Percentiles rank a stretch among this genome's conserved stretches.
These are phyloP conservation scores for Drosophila tristis DNA, from an alignment of 1,140 invertebrate species.

Conservation along the genomic window DNA sequence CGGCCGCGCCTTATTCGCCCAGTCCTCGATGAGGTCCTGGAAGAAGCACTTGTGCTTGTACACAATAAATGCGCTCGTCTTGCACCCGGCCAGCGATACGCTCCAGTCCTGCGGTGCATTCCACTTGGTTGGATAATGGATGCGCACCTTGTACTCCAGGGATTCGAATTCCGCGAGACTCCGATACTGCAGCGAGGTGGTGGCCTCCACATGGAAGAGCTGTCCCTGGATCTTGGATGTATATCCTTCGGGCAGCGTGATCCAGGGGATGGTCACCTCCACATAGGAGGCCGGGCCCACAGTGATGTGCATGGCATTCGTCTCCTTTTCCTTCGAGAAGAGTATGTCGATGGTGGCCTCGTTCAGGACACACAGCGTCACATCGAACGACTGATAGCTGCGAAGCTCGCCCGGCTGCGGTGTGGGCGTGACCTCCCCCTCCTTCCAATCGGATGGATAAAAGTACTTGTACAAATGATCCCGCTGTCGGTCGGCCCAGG, in stretches of 20 bases:
- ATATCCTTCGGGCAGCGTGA: constrained; percentile 93
- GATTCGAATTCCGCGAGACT: constrained; percentile 97
- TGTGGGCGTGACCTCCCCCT: constrained; percentile 90
- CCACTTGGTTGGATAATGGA: constrained; percentile 95
- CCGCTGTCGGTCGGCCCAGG: constrained; percentile 98
- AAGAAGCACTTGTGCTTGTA: constrained; percentile 98
- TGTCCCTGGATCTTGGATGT: constrained; percentile 96
- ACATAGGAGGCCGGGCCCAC: constrained; percentile 96
- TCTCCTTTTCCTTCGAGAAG: constrained; percentile 98
- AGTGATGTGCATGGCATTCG: constrained; percentile 97
- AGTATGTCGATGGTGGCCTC: constrained; percentile 97
- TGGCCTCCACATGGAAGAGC: constrained; percentile 95
- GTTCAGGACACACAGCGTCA: constrained; percentile 94
- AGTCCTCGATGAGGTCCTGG: constrained; percentile 97
- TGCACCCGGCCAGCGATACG: constrained; percentile 95
- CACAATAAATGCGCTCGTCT: constrained; percentile 95
- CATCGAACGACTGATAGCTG: constrained; percentile 95
- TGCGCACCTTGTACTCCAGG: constrained; percentile 92
- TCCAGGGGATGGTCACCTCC: constrained; percentile 97
- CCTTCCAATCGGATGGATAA: constrained; percentile 95
- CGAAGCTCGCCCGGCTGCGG: constrained; percentile 94
- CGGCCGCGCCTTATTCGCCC: constrained; percentile 94
- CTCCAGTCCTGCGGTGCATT: constrained; percentile 98
- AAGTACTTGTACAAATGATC: constrained; percentile 98
- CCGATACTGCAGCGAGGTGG: constrained; percentile 96